Evolutionary conservation across 2,888 invertebrate species (phyloP), one percentile per base, ranked within the genome.

Genomic region (Hipparchia sbordonii): DNA sequence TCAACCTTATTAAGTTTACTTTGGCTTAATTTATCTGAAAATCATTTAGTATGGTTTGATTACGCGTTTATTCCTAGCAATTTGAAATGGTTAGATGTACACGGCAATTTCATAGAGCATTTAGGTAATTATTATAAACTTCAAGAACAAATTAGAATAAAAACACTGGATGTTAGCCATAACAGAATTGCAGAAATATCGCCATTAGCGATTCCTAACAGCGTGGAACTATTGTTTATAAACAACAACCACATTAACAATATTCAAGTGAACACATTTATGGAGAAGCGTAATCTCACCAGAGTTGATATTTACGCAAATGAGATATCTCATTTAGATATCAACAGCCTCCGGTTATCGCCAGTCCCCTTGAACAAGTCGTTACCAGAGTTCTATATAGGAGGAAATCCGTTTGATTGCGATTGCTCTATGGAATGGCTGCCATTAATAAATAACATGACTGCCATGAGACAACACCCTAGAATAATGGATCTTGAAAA

Each of bases 341-440:
- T 98, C 84, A 97, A 97, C 85, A 96, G 97, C 77, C 94, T 98
- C 82, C 95, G 97, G 76, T 95, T 98, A 81, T 95, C 96, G 63
- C 96, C 96, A 54, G 96, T 97, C 77, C 95, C 97, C 65, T 94
- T 95, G 72, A 96, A 96, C 83, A 96, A 96, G 84, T 95, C 96
- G 13, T 93, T 97, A 79, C 98, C 98, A 6, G 97, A 98, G 90
- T 97, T 98, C 91, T 98, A 97, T 88, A 95, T 98, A 82, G 98
- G 97, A 79, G 97, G 97, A 79, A 99, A 99, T 94, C 98, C 98
- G 76, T 97, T 98, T 92, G 96, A 97, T 85, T 99, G 98, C 91
- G 98, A 98, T 91, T 98, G 99, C 90, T 96, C 97, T 68, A 98
- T 98, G 98, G 98, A 98, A 88, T 99, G 98, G 98, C 90, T 98